Evolutionary conservation across 2,888 invertebrate genomes (phyloP).

Genomic region (Helicoverpa assulta): DNA sequence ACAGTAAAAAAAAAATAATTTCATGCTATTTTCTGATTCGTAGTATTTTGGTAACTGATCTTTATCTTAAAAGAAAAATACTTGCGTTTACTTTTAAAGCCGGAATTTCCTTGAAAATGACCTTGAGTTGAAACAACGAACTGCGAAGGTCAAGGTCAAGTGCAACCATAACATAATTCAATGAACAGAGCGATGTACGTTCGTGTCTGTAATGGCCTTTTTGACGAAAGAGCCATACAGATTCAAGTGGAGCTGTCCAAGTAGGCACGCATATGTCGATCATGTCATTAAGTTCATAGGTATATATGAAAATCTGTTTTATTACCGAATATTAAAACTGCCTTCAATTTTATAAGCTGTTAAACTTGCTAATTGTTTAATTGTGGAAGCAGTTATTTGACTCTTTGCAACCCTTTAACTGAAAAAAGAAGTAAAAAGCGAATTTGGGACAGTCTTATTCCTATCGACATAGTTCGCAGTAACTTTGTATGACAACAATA

Average conservation of each 20-base stretch:
- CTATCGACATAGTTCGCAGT: too few species aligned
- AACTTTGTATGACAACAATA: too few species aligned
- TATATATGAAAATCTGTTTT: background rate
- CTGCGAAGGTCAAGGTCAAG: background rate
- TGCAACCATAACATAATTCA: background rate
- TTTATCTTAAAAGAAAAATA: too few species aligned
- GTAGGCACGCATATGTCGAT: background rate
- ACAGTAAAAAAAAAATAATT: background rate
- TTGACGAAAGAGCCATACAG: background rate
- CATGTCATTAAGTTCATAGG: background rate
- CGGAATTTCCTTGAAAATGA: too few species aligned
- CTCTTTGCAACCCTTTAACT: too few species aligned
- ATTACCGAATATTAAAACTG: background rate
- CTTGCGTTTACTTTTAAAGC: too few species aligned
- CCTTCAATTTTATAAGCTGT: background rate
- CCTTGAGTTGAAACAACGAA: too few species aligned
- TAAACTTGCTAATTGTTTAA: background rate
- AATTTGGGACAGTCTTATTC: too few species aligned
- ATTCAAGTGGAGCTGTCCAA: conserved; percentile 1
- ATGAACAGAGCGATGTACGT: background rate
- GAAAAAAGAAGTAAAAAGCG: too few species aligned
- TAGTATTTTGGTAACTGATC: too few species aligned
- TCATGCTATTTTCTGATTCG: too few species aligned
- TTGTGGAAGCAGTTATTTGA: too few species aligned
- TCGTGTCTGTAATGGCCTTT: conserved; percentile 2